Evolutionary conservation across 1,140 invertebrate species (phyloP).

Genomic region (Augochlora pura): DNA sequence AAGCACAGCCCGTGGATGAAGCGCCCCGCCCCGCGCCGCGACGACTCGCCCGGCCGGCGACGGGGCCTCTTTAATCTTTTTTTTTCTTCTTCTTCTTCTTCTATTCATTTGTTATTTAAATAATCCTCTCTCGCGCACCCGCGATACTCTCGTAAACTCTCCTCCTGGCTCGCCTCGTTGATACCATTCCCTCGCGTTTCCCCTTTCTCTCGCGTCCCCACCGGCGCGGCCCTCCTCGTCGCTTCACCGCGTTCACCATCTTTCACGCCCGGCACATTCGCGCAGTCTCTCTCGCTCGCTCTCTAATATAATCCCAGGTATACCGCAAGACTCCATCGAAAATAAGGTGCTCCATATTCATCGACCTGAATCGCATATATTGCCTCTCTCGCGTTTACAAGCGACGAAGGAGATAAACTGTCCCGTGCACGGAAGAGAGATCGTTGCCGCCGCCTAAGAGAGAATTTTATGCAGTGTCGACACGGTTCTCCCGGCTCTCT

Average conservation of each 20-base stretch:
- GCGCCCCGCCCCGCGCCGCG: conserved; percentile 49
- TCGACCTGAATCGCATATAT: conserved; percentile 35
- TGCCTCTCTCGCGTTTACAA: conserved; percentile 21
- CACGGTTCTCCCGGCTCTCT: conserved; percentile 13
- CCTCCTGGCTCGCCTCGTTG: background rate
- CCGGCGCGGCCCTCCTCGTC: conserved; percentile 43
- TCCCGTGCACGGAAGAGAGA: conserved; percentile 36
- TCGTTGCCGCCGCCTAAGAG: conserved; percentile 19
- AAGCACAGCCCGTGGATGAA: conserved; percentile 74
- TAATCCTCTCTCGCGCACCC: conserved; percentile 26
- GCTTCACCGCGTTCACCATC: conserved; percentile 28
- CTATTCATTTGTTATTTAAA: background rate
- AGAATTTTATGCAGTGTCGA: conserved; percentile 5
- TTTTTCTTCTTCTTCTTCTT: too few relatives aligned
- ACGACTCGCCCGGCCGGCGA: conserved; percentile 7
- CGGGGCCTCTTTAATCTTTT: conserved; percentile 42
- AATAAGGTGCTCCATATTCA: conserved; percentile 29
- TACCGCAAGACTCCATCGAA: conserved; percentile 20
- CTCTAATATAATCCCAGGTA: conserved; percentile 5
- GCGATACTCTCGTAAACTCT: background rate
- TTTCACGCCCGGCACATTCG: conserved; percentile 9
- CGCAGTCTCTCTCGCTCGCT: conserved; percentile 25
- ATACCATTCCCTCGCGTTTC: background rate
- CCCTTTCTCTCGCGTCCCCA: conserved; percentile 5
- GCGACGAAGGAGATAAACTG: conserved; percentile 29